These are phyloP conservation scores for Meriones psammophilus DNA, from an alignment of 2,797 vertebrate genomes.

Conservation along the genomic window DNA sequence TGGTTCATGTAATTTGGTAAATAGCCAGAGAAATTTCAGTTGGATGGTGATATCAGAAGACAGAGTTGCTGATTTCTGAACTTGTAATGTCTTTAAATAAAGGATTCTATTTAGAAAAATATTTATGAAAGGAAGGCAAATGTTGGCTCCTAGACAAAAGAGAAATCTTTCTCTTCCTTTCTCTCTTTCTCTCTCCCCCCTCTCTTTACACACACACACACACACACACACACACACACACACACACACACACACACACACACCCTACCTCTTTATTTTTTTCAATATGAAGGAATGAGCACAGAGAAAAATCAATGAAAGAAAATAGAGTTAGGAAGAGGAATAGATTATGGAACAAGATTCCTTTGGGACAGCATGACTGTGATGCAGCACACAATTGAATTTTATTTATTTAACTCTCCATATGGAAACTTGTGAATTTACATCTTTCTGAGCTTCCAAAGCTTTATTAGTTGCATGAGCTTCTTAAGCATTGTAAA, in stretches of 20 bases:
- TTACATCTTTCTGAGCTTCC: not conserved
- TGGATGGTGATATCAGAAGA: not conserved
- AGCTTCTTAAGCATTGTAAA: not conserved
- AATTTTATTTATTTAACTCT: not conserved
- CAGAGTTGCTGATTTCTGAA: not conserved
- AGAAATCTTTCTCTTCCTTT: not conserved
- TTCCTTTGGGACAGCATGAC: not conserved
- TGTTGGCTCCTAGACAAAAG: not conserved
- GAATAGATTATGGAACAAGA: not conserved
- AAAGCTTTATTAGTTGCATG: not conserved
- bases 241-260: too few relatives aligned
- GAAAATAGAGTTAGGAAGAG: not conserved
- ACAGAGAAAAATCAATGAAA: not conserved
- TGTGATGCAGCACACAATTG: not conserved
- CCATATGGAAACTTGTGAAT: not conserved
- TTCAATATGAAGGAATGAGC: not conserved
- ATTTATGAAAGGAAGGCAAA: not conserved
- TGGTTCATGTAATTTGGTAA: not conserved
- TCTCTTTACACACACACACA: too few relatives aligned
- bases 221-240: too few relatives aligned
- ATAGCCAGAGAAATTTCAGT: not conserved
- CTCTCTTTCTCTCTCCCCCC: not conserved
- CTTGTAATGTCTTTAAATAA: not conserved
- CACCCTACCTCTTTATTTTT: not conserved
- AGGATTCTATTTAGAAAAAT: not conserved